Evolutionary conservation across 1,140 invertebrate species (phyloP).

Genomic region (Brachionus koreanus): DNA sequence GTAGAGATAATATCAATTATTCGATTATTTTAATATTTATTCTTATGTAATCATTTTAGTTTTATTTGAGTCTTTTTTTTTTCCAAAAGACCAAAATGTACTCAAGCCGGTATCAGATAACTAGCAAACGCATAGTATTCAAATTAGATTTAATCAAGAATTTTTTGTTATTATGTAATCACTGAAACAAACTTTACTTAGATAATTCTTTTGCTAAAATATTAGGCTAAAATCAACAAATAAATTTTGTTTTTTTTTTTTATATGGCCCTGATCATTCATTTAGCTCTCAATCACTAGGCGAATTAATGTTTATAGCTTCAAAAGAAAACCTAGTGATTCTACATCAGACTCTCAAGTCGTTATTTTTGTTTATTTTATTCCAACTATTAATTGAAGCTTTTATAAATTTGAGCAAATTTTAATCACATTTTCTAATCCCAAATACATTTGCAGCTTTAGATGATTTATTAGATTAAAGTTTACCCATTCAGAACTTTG

Average conservation of each 20-base stretch:
- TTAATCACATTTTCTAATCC: neutral
- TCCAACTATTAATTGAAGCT: neutral
- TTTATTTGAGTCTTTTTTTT: neutral
- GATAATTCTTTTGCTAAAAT: constrained; percentile 10
- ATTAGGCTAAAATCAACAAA: constrained; percentile 21
- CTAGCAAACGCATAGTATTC: neutral
- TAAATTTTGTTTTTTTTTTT: constrained; percentile 6
- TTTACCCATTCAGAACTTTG: too few species aligned
- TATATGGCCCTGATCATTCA: neutral
- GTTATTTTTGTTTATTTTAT: neutral
- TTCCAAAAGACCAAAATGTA: neutral
- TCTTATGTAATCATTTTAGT: neutral
- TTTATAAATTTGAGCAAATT: neutral
- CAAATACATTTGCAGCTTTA: neutral
- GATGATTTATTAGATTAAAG: too few species aligned
- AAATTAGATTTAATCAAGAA: constrained; percentile 34
- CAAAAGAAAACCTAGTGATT: neutral
- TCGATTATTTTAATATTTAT: neutral
- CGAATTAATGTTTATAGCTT: neutral
- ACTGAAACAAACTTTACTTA: neutral
- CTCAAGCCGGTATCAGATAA: neutral
- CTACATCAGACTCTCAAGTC: neutral
- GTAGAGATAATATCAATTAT: neutral
- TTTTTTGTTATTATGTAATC: constrained; percentile 25
- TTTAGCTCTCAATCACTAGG: neutral